Base-by-base conservation (phyloP, 2,888 invertebrate genomes). In the Cancer borealis region DNA sequence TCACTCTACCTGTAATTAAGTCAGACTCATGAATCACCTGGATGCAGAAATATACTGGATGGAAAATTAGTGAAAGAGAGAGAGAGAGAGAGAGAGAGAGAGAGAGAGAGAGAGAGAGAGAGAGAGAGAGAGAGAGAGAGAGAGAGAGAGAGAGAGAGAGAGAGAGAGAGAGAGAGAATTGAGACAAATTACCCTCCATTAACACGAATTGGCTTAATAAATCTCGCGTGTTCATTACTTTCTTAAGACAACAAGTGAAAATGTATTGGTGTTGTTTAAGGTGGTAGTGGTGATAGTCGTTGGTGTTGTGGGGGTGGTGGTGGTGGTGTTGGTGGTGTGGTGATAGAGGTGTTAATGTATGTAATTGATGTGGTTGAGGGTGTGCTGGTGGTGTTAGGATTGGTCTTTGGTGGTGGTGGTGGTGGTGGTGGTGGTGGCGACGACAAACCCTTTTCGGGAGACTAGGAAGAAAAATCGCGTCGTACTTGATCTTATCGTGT, bases 141-240 rank as follows among this genome's bases (percentile, higher is more conserved):
- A 73, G 73, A 73, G 73, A 73, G 73, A 73, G 73, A 73, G 73
- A 73, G 73, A 73, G 73, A 73, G 73, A 73, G 73, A 73, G 73
- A 73, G 73, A 73, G 73, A 73, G 73, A 73, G 73, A 73, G 73
- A 73, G 73, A 73, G 73, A 73, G 79, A 79, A 79, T 79, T 79
- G 79, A 79, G 79, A 79, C 79, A 79, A 79, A 79, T 79, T 30
- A 79, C 79, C 30, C 26, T 21, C 79, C 79, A 79, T 79, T 79
- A 79, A 79, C 79, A 79, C 10, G 79, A 30, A 79, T 79, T 79
- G 79, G 79, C 30, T 79, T 79, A 79, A 79, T 79, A 79, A 79
- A 79, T 79, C 79, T 30, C 66, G 2, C 30, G 1, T 30, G 79
- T 79, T 79, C 79, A 79, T 79, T 79, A 79, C 79, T 30, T 30